A percentile compares a stretch with the other conserved stretches of the same genome.
phyloP scores from a whole-genome alignment of 2,888 invertebrate genomes.

The Heliconius charithonia region DNA sequence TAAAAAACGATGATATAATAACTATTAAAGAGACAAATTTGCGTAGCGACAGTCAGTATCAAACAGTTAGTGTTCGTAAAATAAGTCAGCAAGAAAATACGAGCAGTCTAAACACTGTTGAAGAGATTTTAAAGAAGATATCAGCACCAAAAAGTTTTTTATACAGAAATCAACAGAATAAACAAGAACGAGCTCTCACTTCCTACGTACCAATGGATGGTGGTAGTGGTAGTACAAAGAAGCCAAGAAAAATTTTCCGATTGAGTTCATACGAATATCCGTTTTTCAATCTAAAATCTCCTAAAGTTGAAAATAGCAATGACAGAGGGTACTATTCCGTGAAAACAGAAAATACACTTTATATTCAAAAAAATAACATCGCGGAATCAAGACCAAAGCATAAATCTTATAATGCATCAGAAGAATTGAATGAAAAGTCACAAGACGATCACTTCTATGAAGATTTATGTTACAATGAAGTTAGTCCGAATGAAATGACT shows the following conservation, averaged over 20 bases:
- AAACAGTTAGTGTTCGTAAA: conserved; percentile 65
- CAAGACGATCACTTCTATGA: conserved; percentile 77
- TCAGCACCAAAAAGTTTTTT: conserved; percentile 78
- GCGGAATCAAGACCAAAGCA: conserved; percentile 67
- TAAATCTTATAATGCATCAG: conserved; percentile 64
- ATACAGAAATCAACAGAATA: conserved; percentile 69
- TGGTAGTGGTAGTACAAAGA: conserved; percentile 59
- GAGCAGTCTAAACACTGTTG: conserved; percentile 60
- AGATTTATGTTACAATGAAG: conserved; percentile 72
- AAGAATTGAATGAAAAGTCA: conserved; percentile 61
- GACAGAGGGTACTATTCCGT: conserved; percentile 77
- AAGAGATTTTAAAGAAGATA: conserved; percentile 71
- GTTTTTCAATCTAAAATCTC: conserved; percentile 66
- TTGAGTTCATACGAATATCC: conserved; percentile 77
- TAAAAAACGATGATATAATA: conserved; percentile 45
- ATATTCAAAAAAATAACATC: conserved; percentile 62
- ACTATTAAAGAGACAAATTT: conserved; percentile 51
- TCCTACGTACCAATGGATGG: conserved; percentile 78
- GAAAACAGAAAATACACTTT: conserved; percentile 65
- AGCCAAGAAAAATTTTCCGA: conserved; percentile 64
- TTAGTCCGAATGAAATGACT: conserved; percentile 51
- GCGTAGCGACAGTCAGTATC: conserved; percentile 64
- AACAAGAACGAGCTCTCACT: conserved; percentile 58
- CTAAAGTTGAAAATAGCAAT: conserved; percentile 62
- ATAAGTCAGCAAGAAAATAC: conserved; percentile 52